Evolutionary conservation across 2,113 vertebrate genomes (phyloP).

Genomic region (mouse (Mus musculus)): GRCm39 chr1:194577501-194578000

Average conservation of each 20-base stretch:
- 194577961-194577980: conserved; percentile 34
- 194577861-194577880: conserved; percentile 21
- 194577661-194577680: conserved; percentile 26
- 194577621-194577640: neutral
- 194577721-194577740: conserved; percentile 26
- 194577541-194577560: neutral
- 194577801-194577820: neutral
- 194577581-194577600: conserved; percentile 47
- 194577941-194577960: conserved; percentile 55
- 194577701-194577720: neutral
- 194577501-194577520: neutral
- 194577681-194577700: neutral
- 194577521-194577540: neutral
- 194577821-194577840: neutral
- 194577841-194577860: neutral
- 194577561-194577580: conserved; percentile 1
- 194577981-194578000: neutral
- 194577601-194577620: conserved; percentile 45
- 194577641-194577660: neutral
- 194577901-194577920: conserved; percentile 48
- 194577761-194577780: conserved; percentile 3
- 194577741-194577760: neutral
- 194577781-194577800: conserved; percentile 12
- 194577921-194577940: neutral
- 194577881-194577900: conserved; percentile 55